Conservation (phyloP, 2,113 vertebrate species). For the Macrotus californicus region DNA sequence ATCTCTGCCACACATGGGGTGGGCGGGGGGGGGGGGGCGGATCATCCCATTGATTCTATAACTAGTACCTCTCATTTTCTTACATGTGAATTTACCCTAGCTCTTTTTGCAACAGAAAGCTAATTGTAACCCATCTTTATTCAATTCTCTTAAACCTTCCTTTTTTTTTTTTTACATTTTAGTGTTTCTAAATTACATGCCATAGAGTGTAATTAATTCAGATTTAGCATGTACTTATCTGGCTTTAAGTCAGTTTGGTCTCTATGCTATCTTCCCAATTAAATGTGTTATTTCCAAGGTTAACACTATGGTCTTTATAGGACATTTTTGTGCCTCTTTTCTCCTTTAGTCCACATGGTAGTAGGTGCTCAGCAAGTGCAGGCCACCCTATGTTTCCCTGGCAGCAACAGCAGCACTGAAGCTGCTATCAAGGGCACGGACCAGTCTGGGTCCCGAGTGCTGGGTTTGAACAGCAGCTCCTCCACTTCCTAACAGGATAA, state of each 20-base stretch:
- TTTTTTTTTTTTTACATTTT: neutral
- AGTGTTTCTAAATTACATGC: neutral
- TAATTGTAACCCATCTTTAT: neutral
- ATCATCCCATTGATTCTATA: neutral
- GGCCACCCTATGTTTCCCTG: neutral
- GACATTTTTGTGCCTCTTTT: neutral
- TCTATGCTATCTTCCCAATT: neutral
- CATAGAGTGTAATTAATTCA: neutral
- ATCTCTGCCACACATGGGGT: neutral
- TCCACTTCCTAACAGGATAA: neutral
- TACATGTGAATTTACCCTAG: neutral
- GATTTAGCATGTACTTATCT: neutral
- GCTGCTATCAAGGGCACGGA: rapidly evolving
- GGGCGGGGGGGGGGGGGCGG: no score
- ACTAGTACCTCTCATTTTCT: neutral
- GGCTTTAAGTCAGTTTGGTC: neutral
- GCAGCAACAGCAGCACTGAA: neutral
- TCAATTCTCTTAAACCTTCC: neutral
- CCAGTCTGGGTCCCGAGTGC: no score
- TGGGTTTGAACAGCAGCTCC: neutral
- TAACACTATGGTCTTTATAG: neutral
- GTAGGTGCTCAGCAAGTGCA: neutral
- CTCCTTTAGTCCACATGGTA: neutral
- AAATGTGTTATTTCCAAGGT: neutral
- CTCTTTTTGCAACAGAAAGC: neutral